phyloP scores from a whole-genome alignment of 2,113 vertebrate genomes.

The Fulica atra region DNA sequence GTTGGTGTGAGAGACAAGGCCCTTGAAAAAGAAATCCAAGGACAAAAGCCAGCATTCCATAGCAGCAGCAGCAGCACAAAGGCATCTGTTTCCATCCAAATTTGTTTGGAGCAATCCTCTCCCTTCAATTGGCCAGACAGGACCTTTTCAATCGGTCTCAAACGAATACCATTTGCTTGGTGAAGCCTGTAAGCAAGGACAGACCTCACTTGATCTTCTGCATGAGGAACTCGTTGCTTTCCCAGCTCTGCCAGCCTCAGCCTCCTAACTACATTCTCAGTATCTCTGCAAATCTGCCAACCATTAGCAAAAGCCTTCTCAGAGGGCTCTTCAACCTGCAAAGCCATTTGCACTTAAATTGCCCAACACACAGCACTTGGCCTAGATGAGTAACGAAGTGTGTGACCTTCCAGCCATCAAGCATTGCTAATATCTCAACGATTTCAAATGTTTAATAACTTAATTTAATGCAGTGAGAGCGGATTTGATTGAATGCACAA shows the following conservation, averaged over 20 bases:
- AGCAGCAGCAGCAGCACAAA: neutral
- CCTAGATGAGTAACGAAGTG: constrained; percentile 15
- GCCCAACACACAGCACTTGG: neutral
- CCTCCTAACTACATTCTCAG: neutral
- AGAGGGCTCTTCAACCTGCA: constrained; percentile 11
- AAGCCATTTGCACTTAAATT: constrained; percentile 41
- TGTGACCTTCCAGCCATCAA: constrained; percentile 8
- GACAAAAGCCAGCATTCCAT: neutral
- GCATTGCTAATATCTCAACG: constrained; percentile 31
- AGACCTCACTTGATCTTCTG: neutral
- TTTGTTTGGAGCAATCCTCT: neutral
- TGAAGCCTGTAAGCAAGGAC: neutral
- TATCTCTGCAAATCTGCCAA: neutral
- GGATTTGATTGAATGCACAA: constrained; percentile 19
- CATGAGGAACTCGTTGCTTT: neutral
- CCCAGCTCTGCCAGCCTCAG: neutral
- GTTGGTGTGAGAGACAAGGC: neutral
- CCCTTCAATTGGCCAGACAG: neutral
- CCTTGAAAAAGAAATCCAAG: neutral
- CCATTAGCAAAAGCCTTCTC: neutral
- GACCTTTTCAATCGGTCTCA: neutral
- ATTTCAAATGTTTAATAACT: constrained; percentile 43
- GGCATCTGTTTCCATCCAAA: neutral
- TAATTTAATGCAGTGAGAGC: constrained; percentile 43
- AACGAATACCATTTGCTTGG: neutral